Evolutionary conservation across 2,113 vertebrate species (phyloP).

Genomic region (Jaculus jaculus): DNA sequence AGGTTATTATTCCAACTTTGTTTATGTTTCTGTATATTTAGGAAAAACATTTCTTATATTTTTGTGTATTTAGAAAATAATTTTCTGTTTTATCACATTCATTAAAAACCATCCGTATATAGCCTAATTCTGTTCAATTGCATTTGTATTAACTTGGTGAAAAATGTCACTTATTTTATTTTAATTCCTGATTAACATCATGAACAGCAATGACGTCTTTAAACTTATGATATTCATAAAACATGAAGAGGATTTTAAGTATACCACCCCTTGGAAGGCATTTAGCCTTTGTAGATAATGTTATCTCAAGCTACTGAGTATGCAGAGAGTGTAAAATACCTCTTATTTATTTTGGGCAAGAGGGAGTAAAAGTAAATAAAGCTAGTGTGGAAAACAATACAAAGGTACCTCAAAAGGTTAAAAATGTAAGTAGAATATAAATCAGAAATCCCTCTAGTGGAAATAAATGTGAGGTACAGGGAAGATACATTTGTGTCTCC

Average conservation of each 20-base stretch:
- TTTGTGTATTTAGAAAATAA: background rate
- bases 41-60: background rate
- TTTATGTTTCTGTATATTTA: conserved; percentile 22
- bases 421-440: too few relatives aligned
- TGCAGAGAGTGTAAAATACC: too few relatives aligned
- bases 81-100: background rate
- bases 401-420: too few relatives aligned
- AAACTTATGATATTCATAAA: background rate
- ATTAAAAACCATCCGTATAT: background rate
- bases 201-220: background rate
- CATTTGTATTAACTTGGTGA: background rate
- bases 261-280: too few relatives aligned
- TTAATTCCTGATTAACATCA: background rate
- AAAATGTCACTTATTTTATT: background rate
- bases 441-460: too few relatives aligned
- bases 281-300: too few relatives aligned
- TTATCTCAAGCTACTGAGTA: too few relatives aligned
- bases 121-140: background rate
- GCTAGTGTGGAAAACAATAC: too few relatives aligned
- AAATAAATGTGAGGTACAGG: too few relatives aligned
- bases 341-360: too few relatives aligned
- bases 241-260: background rate
- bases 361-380: too few relatives aligned
- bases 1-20: conserved; percentile 48
- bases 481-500: too few relatives aligned